phyloP scores from a whole-genome alignment of 2,797 vertebrate species.

The Hylomyscus alleni region DNA sequence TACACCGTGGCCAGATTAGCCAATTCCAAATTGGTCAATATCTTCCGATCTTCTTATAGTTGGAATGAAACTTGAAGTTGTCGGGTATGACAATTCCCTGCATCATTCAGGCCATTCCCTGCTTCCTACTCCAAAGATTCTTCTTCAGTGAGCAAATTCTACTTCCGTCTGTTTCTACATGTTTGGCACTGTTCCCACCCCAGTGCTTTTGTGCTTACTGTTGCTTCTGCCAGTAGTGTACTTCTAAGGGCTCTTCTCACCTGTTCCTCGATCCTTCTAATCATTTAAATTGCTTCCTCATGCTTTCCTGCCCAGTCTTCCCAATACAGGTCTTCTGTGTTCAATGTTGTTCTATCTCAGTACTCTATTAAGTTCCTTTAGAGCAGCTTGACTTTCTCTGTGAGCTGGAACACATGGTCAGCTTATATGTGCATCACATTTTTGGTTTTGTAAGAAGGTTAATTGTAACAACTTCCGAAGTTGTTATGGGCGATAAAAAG shows the following conservation, averaged over 20 bases:
- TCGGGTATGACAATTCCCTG: neutral
- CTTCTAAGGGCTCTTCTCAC: neutral
- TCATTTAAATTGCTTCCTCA: neutral
- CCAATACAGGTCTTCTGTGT: neutral
- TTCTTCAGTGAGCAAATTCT: neutral
- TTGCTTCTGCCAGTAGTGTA: neutral
- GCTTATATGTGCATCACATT: neutral
- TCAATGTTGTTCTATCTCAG: neutral
- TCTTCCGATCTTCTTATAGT: neutral
- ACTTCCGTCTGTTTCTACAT: neutral
- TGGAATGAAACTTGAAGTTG: neutral
- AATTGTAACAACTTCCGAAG: neutral
- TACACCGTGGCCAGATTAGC: neutral
- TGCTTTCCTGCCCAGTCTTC: neutral
- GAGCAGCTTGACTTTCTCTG: neutral
- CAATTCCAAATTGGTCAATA: neutral
- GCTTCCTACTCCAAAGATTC: neutral
- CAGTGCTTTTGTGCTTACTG: neutral
- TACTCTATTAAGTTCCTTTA: neutral
- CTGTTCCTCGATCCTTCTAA: neutral
- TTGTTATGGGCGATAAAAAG: neutral
- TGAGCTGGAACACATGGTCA: neutral
- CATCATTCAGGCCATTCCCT: neutral
- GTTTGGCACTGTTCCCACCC: neutral
- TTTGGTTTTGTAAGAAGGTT: conserved; percentile 54